A percentile compares a stretch with the other conserved stretches of the same genome.
Conservation (phyloP, 2,888 invertebrate species). For the Ptychoptera albimana region DNA sequence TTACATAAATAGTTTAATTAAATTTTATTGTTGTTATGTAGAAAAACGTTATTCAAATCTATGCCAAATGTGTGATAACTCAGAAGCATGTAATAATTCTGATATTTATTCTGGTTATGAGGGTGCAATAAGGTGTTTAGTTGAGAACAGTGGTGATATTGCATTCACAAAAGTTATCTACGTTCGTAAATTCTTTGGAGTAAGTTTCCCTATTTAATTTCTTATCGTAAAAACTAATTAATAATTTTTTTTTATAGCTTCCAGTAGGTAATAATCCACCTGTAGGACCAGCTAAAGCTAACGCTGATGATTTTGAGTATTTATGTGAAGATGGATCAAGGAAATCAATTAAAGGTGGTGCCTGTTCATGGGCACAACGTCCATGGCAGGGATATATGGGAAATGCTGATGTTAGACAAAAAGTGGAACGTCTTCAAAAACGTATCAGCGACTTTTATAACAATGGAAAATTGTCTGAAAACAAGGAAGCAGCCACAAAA, state of each 20-base stretch:
- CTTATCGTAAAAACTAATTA: not conserved
- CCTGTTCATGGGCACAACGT: conserved; percentile 69
- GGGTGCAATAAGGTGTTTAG: conserved; percentile 68
- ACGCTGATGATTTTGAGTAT: conserved; percentile 52
- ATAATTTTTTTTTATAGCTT: conserved; percentile 29
- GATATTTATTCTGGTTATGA: conserved; percentile 77
- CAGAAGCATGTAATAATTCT: conserved; percentile 59
- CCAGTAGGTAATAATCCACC: conserved; percentile 43
- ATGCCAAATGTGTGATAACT: conserved; percentile 63
- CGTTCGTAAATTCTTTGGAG: conserved; percentile 64
- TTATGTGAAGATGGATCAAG: conserved; percentile 65
- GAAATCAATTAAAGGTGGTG: conserved; percentile 43
- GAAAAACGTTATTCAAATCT: conserved; percentile 61
- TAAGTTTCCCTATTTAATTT: conserved; percentile 19
- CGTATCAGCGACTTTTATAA: conserved; percentile 25
- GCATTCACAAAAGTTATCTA: conserved; percentile 75
- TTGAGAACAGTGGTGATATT: conserved; percentile 66
- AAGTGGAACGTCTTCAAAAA: conserved; percentile 20
- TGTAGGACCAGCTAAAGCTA: conserved; percentile 36
- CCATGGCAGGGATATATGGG: conserved; percentile 71
- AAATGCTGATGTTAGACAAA: conserved; percentile 41
- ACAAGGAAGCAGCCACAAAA: conserved; percentile 20
- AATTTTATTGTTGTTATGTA: too few relatives aligned
- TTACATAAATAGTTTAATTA: too few relatives aligned
- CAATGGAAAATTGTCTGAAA: conserved; percentile 23